Evolutionary conservation across 2,888 invertebrate species (phyloP), one percentile per base, ranked within the genome.

Genomic region (Caenorhabditis drosophilae): DNA sequence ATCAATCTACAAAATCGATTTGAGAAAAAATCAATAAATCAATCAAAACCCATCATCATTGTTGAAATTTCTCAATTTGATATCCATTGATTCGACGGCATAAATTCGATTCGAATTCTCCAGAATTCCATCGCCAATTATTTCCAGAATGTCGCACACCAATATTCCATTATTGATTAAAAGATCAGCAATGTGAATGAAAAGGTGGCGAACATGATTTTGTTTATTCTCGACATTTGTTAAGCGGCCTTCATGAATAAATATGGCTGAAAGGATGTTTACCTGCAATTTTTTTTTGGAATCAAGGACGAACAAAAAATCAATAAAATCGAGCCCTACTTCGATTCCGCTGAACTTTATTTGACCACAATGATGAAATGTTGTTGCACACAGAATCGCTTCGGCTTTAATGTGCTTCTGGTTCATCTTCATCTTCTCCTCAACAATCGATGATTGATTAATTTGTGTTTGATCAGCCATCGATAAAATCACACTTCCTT

Each of bases 31-130:
- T n/a, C n/a, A n/a, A n/a, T n/a, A n/a, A n/a, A n/a, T n/a, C n/a
- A n/a, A n/a, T n/a, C n/a, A n/a, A n/a, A n/a, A n/a, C n/a, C 69
- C 73, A 47, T 73, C 66, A 40, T 75, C 73, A 45, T 75, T 75
- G 48, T 57, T 35, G 40, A 75, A 73, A 44, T 73, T 75, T 22
- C 57, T 49, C 40, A 73, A 42, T 11, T 69, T 61, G 31, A 75
- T 75, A 51, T 70, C 67, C 69, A 75, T 69, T 0, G 63, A 51
- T n/a, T 73, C 69, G 2, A 63, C 64, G 2, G 75, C 73, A 53
- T 67, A 73, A 4, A 75, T 70, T 11, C 72, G 42, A 46, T 69
- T 70, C 7, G 62, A 50, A 42, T 75, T 75, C 41, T 73, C 72
- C 7, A 75, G 63, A 12, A 67, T 56, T 0, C 72, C 72, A 38